Conservation (phyloP, 2,113 vertebrate genomes). For the Melanerpes formicivorus region DNA sequence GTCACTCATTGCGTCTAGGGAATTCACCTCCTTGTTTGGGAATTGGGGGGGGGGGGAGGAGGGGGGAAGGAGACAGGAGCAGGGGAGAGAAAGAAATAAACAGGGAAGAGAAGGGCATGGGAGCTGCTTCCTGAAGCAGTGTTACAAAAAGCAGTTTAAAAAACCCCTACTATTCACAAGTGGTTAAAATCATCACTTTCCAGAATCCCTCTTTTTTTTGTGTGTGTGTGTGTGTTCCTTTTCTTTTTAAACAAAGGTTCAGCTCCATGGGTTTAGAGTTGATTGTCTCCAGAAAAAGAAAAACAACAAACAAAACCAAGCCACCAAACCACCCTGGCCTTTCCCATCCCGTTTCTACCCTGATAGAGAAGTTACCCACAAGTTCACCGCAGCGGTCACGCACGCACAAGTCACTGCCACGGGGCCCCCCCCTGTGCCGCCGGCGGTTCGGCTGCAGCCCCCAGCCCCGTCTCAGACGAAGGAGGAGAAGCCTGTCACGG, state of each 20-base stretch:
- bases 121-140: slow-evolving; percentile 73
- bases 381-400: slow-evolving; percentile 27
- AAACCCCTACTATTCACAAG: slow-evolving; percentile 73
- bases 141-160: slow-evolving; percentile 76
- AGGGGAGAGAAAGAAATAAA: slow-evolving; percentile 53
- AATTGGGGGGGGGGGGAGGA: not conserved
- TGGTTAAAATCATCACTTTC: slow-evolving; percentile 69
- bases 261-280: slow-evolving; percentile 61
- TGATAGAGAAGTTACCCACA: slow-evolving; percentile 57
- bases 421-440: not conserved
- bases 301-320: not conserved
- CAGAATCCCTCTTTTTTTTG: slow-evolving; percentile 13
- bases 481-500: slow-evolving; percentile 95
- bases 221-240: not conserved
- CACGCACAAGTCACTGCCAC: not conserved
- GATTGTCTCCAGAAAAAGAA: slow-evolving; percentile 70
- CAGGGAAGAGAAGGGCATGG: slow-evolving; percentile 16
- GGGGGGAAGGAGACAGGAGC: not conserved
- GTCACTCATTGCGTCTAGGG: slow-evolving; percentile 45
- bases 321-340: slow-evolving; percentile 6
- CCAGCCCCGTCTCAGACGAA: slow-evolving; percentile 85
- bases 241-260: slow-evolving; percentile 57
- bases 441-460: not conserved
- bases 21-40: slow-evolving; percentile 69
- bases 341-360: slow-evolving; percentile 63